Evolutionary conservation across 2,888 invertebrate species (phyloP), one percentile per base, ranked within the genome.

Genomic region (Iphiclides podalirius): DNA sequence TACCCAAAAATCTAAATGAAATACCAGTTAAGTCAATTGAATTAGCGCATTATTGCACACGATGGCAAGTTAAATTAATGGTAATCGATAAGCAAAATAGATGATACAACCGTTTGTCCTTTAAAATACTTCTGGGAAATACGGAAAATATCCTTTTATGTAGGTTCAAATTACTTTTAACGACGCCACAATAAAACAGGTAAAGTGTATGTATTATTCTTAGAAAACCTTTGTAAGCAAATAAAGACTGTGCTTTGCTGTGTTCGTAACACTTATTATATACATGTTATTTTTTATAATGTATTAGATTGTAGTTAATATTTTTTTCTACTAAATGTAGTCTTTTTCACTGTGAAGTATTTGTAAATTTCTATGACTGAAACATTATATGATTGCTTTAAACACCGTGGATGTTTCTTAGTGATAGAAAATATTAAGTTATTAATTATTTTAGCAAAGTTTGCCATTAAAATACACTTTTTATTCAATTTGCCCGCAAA

Each of bases 1-100:
- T 7, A 26, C 26, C 26, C 26, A 2, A 26, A 26, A 26, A 26
- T 8, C 26, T 26, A 26, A 26, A 26, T 1, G 26, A 26, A 26
- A 26, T 8, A 26, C 26, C 26, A 26, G 26, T 8, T 26, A 2
- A 26, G 26, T 20, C 4, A 26, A 26, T 26, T 26, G 26, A 26
- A 8, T 26, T 26, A 26, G 42, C 28, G 38, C 28, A 6, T 23
- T 34, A 41, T 44, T 65, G 64, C 58, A 47, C 58, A 58, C 57
- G 48, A 58, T 39, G 28, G 31, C 47, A 37, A n/a, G 40, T 56
- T 58, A 63, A 66, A 67, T 62, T 50, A 55, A 55, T 64, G 65
- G 43, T 72, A 74, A 75, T 68, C 60, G 47, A 55, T 48, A 59
- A 52, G 57, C 49, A 65, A 64, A 68, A 71, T 57, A 69, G 45